Evolutionary conservation across 2,797 vertebrate genomes (phyloP).

Genomic region (Macropus fuliginosus): DNA sequence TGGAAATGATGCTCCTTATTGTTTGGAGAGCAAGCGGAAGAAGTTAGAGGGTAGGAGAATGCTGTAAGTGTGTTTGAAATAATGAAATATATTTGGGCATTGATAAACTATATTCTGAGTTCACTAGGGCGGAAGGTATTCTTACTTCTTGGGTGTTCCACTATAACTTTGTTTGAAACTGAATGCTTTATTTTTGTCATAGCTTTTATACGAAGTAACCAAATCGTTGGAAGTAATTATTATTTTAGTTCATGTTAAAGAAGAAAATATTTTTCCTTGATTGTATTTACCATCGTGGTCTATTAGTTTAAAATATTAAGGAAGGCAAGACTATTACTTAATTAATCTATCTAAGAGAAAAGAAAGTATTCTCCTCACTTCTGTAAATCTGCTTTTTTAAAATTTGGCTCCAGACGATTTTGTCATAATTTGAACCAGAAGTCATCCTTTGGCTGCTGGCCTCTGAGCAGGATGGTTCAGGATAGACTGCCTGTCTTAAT

Average conservation of each 20-base stretch:
- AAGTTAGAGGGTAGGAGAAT: conserved; percentile 79
- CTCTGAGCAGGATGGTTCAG: conserved; percentile 64
- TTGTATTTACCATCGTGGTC: conserved; percentile 50
- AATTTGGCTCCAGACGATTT: conserved; percentile 67
- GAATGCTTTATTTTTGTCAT: conserved; percentile 48
- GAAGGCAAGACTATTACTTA: conserved; percentile 14
- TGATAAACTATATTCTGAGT: conserved; percentile 34
- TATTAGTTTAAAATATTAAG: neutral
- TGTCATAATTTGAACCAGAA: conserved; percentile 68
- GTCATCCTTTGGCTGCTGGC: conserved; percentile 55
- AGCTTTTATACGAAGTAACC: conserved; percentile 41
- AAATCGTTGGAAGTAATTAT: conserved; percentile 67
- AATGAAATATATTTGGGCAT: conserved; percentile 77
- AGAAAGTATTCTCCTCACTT: conserved; percentile 53
- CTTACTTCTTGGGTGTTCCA: neutral
- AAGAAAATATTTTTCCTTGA: conserved; percentile 64
- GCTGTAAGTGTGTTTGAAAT: conserved; percentile 82
- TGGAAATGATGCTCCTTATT: neutral
- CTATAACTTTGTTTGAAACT: conserved; percentile 16
- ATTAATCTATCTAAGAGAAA: conserved; percentile 38
- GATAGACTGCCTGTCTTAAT: conserved; percentile 43
- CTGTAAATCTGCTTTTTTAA: conserved; percentile 59
- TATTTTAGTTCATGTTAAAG: conserved; percentile 62
- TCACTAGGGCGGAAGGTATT: neutral
- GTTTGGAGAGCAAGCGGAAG: neutral